phyloP scores from a whole-genome alignment of 2,888 invertebrate species.

The Hirudinaria manillensis region DNA sequence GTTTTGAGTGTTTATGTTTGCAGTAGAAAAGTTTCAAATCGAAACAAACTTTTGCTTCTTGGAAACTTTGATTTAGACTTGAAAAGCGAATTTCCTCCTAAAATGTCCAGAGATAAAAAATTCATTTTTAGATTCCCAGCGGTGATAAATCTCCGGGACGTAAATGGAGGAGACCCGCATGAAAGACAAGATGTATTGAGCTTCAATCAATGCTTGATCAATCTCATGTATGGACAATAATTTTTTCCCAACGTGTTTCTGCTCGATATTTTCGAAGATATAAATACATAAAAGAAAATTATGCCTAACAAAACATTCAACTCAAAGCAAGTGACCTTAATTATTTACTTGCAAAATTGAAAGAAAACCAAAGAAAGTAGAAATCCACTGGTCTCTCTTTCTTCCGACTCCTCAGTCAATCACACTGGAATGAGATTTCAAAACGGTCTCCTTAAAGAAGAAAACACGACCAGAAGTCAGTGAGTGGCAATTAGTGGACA shows the following conservation, averaged over 20 bases:
- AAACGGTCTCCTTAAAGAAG: too few relatives aligned
- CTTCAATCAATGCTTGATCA: slow-evolving; percentile 13
- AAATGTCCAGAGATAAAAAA: slow-evolving; percentile 15
- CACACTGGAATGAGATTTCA: too few relatives aligned
- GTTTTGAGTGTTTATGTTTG: too few relatives aligned
- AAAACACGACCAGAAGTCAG: too few relatives aligned
- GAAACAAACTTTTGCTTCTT: too few relatives aligned
- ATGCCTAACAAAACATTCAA: background rate
- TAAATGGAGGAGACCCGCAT: slow-evolving; percentile 7
- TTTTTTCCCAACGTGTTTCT: background rate
- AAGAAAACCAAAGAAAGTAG: too few relatives aligned
- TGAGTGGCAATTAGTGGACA: too few relatives aligned
- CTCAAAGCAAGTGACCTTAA: background rate
- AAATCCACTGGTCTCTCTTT: too few relatives aligned
- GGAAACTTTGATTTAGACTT: too few relatives aligned
- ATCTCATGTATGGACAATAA: slow-evolving; percentile 2
- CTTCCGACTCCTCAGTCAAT: too few relatives aligned
- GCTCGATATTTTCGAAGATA: background rate
- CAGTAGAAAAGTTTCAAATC: too few relatives aligned
- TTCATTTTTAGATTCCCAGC: slow-evolving; percentile 13
- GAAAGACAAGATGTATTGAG: slow-evolving; percentile 16
- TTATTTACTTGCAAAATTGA: background rate
- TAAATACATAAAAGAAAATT: background rate
- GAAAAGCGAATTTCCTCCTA: too few relatives aligned
- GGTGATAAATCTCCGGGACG: slow-evolving; percentile 12